A percentile compares a stretch with the other conserved stretches of the same genome.
phyloP scores from a whole-genome alignment of 2,113 vertebrate species.

The Tachycineta bicolor region DNA sequence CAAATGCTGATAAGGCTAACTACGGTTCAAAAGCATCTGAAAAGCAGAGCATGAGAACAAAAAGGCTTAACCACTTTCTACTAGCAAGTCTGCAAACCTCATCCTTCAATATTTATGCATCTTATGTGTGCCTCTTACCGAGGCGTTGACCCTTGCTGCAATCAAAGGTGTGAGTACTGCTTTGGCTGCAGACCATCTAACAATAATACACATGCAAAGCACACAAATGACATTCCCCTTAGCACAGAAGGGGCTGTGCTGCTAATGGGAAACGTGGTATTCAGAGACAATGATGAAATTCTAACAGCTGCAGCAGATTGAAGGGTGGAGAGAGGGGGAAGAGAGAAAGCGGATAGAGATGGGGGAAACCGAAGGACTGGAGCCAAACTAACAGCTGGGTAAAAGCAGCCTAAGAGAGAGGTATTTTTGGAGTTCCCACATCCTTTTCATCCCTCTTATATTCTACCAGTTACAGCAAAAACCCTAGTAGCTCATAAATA shows the following conservation, averaged over 20 bases:
- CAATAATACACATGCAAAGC: neutral
- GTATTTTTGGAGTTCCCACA: slow-evolving; percentile 14
- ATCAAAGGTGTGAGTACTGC: neutral
- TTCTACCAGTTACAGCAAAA: neutral
- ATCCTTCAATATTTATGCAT: neutral
- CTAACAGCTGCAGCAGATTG: slow-evolving; percentile 67
- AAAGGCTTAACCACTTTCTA: neutral
- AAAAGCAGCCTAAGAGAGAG: neutral
- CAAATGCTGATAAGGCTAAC: neutral
- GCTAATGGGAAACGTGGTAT: slow-evolving; percentile 16
- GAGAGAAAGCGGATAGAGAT: neutral
- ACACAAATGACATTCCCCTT: neutral
- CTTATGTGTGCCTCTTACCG: neutral
- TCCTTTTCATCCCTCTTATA: neutral
- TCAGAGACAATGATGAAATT: slow-evolving; percentile 58
- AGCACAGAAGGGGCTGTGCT: neutral
- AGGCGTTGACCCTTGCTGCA: neutral
- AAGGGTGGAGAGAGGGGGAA: neutral
- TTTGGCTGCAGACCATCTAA: neutral
- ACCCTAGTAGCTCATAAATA: neutral
- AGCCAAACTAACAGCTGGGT: slow-evolving; percentile 46
- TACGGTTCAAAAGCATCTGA: neutral
- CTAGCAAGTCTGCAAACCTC: neutral
- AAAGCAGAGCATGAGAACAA: neutral
- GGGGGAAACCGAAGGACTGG: neutral